A percentile compares a stretch with the other conserved stretches of the same genome.
phyloP scores from a whole-genome alignment of 2,113 vertebrate genomes.

The Blennius ocellaris region DNA sequence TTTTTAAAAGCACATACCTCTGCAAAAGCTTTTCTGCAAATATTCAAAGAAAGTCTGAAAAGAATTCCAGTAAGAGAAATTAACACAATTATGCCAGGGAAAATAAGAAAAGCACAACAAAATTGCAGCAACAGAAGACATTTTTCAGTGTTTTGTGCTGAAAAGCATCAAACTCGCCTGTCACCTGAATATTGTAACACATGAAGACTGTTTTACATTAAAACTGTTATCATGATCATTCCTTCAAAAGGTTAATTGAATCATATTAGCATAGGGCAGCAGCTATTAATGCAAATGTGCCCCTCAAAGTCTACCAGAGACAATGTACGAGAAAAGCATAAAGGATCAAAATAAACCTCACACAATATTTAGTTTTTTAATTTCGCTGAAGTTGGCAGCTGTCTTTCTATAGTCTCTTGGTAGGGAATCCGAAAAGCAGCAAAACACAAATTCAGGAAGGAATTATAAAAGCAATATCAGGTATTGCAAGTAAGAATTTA shows the following conservation, averaged over 20 bases:
- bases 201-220: neutral
- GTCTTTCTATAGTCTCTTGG: no score
- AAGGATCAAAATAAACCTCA: no score
- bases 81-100: no score
- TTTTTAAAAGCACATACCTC: no score
- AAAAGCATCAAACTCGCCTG: neutral
- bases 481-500: no score
- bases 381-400: no score
- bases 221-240: slow-evolving; percentile 16
- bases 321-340: neutral
- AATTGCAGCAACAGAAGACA: neutral
- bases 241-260: slow-evolving; percentile 22
- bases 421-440: no score
- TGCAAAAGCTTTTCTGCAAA: no score
- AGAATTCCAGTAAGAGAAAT: no score
- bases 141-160: neutral
- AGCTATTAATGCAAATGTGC: slow-evolving; percentile 26
- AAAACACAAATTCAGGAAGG: no score
- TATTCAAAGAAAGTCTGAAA: no score
- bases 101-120: neutral
- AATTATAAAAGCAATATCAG: no score
- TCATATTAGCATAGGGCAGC: slow-evolving; percentile 26
- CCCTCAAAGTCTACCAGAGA: neutral
- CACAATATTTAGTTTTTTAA: neutral
- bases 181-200: slow-evolving; percentile 7